phyloP scores from a whole-genome alignment of 2,888 invertebrate genomes.

The Hemaris fuciformis region DNA sequence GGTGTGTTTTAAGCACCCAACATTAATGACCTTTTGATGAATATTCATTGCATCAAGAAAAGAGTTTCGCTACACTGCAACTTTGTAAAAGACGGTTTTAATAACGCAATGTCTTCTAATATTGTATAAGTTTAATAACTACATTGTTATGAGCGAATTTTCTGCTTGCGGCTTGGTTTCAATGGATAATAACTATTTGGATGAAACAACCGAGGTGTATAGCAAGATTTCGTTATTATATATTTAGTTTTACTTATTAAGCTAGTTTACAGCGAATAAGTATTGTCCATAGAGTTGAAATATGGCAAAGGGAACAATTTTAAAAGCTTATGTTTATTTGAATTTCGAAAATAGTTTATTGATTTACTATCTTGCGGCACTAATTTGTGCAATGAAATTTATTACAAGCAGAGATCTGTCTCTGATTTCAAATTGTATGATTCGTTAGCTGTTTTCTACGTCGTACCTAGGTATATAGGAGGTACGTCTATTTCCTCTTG shows the following conservation, averaged over 20 bases:
- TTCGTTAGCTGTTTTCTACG: too few relatives aligned
- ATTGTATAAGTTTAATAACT: not conserved
- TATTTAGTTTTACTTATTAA: not conserved
- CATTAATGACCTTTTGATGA: constrained; percentile 16
- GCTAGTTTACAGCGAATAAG: not conserved
- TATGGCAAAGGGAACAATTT: too few relatives aligned
- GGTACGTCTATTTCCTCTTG: too few relatives aligned
- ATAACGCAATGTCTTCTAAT: not conserved
- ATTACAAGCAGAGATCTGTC: too few relatives aligned
- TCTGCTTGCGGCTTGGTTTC: not conserved
- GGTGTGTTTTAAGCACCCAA: constrained; percentile 13
- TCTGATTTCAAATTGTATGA: too few relatives aligned
- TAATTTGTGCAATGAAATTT: too few relatives aligned
- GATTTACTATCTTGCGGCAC: too few relatives aligned
- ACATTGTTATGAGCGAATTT: not conserved
- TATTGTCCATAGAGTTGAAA: not conserved
- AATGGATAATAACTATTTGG: not conserved
- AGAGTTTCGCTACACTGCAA: constrained; percentile 9
- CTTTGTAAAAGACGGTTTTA: constrained; percentile 6
- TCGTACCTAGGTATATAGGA: too few relatives aligned
- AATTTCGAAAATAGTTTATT: too few relatives aligned
- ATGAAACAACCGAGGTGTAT: not conserved
- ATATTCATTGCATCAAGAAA: constrained; percentile 15
- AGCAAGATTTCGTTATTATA: not conserved
- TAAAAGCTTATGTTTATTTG: not conserved